phyloP scores from a whole-genome alignment of 2,797 vertebrate species.

The Onychomys arenicola region DNA sequence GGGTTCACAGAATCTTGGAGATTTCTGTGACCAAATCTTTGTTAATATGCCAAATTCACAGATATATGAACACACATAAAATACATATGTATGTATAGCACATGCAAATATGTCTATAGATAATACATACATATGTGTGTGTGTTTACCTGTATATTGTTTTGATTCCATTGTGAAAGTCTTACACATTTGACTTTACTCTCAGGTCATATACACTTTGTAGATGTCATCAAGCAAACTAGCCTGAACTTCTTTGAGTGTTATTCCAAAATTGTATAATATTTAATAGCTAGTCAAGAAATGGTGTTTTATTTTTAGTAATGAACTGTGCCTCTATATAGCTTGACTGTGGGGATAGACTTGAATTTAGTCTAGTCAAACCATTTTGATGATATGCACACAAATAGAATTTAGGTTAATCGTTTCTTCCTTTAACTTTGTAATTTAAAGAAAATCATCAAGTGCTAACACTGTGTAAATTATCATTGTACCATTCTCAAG shows the following conservation, averaged over 20 bases:
- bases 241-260: background rate
- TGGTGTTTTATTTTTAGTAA: background rate
- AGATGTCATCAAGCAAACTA: background rate
- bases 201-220: background rate
- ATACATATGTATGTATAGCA: background rate
- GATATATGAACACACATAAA: background rate
- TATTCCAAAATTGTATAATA: background rate
- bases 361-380: background rate
- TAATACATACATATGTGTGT: background rate
- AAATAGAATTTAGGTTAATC: background rate
- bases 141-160: background rate
- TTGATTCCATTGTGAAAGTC: background rate
- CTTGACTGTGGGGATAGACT: background rate
- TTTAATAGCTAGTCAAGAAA: background rate
- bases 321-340: background rate
- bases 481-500: background rate
- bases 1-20: background rate
- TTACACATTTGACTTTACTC: background rate
- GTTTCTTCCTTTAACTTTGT: constrained; percentile 16
- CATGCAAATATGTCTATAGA: background rate
- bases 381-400: background rate
- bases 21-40: background rate
- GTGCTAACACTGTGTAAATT: background rate
- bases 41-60: constrained; percentile 3
- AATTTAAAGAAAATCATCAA: background rate